phyloP scores from a whole-genome alignment of 2,888 invertebrate genomes.

The Rhingia campestris region DNA sequence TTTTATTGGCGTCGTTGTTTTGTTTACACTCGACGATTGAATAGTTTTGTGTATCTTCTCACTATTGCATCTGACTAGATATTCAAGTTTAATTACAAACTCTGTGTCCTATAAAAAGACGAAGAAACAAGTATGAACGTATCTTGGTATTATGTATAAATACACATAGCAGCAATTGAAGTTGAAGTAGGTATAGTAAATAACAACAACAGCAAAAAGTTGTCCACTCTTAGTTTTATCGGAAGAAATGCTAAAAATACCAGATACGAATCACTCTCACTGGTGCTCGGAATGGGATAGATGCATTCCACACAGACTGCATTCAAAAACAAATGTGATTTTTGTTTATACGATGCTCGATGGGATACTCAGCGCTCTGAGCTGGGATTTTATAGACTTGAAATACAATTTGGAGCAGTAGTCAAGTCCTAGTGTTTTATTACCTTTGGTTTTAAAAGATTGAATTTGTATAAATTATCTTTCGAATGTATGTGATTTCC shows the following conservation, averaged over 20 bases:
- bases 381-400: no score
- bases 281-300: constrained; percentile 33
- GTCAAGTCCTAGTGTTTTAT: no score
- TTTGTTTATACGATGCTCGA: constrained; percentile 2
- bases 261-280: constrained; percentile 64
- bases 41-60: constrained; percentile 37
- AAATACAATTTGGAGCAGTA: no score
- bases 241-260: constrained; percentile 62
- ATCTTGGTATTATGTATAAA: constrained; percentile 16
- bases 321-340: constrained; percentile 32
- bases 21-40: constrained; percentile 18
- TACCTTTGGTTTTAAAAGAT: no score
- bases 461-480: no score
- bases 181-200: constrained; percentile 17
- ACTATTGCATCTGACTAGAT: constrained; percentile 50
- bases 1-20: constrained; percentile 6
- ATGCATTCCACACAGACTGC: constrained; percentile 27
- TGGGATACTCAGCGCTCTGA: background rate
- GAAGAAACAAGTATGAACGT: constrained; percentile 30
- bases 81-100: constrained; percentile 55
- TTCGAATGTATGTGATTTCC: no score
- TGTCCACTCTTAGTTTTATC: constrained; percentile 55
- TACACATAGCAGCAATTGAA: constrained; percentile 21
- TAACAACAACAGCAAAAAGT: constrained; percentile 31
- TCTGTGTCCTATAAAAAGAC: constrained; percentile 38